Evolutionary conservation across 2,113 vertebrate species (phyloP).

Genomic region (Sebastes schlegelii): DNA sequence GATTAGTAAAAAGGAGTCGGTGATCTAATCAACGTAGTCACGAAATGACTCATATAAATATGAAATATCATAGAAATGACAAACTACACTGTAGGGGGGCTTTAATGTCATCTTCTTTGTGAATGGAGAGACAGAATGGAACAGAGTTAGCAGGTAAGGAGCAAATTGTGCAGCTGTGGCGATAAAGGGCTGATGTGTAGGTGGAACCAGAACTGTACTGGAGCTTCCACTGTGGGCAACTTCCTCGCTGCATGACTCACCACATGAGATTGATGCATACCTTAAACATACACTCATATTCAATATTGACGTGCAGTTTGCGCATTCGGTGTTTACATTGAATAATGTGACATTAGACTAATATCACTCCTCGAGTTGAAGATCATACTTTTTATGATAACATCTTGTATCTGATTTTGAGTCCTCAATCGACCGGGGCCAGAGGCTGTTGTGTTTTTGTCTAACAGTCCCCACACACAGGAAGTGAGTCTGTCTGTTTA

Average conservation of each 20-base stretch:
- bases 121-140: slow-evolving; percentile 42
- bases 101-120: slow-evolving; percentile 2
- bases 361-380: background rate
- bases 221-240: slow-evolving; percentile 75
- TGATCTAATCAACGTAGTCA: too few relatives aligned
- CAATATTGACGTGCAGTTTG: slow-evolving; percentile 19
- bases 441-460: slow-evolving; percentile 39
- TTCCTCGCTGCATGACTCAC: slow-evolving; percentile 63
- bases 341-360: background rate
- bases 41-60: too few relatives aligned
- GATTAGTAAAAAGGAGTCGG: too few relatives aligned
- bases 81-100: too few relatives aligned
- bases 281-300: background rate
- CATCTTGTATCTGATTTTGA: slow-evolving; percentile 6
- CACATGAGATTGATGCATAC: background rate
- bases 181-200: slow-evolving; percentile 46
- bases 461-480: slow-evolving; percentile 26
- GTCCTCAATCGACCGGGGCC: background rate
- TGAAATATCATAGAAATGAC: too few relatives aligned
- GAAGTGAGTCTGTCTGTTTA: slow-evolving; percentile 42
- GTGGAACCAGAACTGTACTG: slow-evolving; percentile 54
- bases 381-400: background rate
- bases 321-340: background rate
- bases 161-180: slow-evolving; percentile 16
- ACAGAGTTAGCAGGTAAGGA: slow-evolving; percentile 31